Evolutionary conservation across 1,140 invertebrate species (phyloP).

Genomic region (Drosophila teissieri): DNA sequence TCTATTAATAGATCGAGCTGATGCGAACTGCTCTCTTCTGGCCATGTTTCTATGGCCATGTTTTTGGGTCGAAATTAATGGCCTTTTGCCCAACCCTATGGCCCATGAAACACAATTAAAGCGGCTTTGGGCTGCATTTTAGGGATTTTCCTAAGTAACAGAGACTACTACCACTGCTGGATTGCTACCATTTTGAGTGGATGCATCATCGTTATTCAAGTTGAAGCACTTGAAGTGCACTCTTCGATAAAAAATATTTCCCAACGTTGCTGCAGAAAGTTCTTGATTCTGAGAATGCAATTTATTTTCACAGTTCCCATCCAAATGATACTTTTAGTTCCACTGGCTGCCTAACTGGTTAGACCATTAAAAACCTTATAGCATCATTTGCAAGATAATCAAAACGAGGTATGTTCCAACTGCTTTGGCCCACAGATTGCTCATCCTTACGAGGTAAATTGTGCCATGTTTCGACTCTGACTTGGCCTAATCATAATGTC

Average conservation of each 20-base stretch:
- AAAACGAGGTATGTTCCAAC: constrained; percentile 6
- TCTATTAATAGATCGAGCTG: constrained; percentile 64
- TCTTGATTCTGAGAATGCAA: neutral
- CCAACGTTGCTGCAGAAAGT: too few species aligned
- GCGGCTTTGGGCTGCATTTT: constrained; percentile 29
- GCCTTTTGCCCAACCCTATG: neutral
- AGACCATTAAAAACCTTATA: constrained; percentile 19
- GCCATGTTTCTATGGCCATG: constrained; percentile 8
- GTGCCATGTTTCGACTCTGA: constrained; percentile 53
- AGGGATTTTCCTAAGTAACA: constrained; percentile 11
- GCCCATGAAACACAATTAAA: constrained; percentile 49
- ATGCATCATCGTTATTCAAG: neutral
- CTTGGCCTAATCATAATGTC: constrained; percentile 31
- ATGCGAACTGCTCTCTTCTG: constrained; percentile 26
- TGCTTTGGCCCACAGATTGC: constrained; percentile 50
- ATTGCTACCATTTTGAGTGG: constrained; percentile 9
- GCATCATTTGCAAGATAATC: neutral
- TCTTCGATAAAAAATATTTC: neutral
- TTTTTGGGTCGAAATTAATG: constrained; percentile 30
- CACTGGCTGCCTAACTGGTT: constrained; percentile 2
- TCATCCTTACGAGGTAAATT: constrained; percentile 70
- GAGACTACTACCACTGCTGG: constrained; percentile 28
- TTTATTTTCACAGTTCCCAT: neutral
- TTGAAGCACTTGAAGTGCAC: neutral
- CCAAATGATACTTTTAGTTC: neutral